phyloP scores from a whole-genome alignment of 2,797 vertebrate genomes.

The Caiman crocodilus region DNA sequence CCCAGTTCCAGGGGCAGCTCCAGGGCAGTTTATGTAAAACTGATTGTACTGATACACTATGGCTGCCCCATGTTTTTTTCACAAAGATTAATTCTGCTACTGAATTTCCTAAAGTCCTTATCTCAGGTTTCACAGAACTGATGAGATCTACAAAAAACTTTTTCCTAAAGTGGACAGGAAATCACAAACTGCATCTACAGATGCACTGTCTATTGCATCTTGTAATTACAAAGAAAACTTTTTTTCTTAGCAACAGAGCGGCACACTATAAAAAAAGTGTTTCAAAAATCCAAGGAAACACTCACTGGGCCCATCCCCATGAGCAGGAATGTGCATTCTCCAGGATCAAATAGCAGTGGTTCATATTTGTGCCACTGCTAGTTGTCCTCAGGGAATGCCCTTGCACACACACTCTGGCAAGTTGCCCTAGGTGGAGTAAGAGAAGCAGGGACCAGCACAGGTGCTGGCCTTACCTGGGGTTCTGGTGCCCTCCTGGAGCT shows the following conservation, averaged over 20 bases:
- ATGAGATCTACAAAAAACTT: background rate
- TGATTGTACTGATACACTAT: conserved; percentile 29
- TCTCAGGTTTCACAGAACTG: conserved; percentile 48
- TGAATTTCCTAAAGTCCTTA: conserved; percentile 63
- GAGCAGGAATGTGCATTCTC: no score
- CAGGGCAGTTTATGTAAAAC: background rate
- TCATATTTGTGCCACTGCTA: no score
- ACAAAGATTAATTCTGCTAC: conserved; percentile 70
- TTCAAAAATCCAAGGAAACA: background rate
- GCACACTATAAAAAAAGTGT: background rate
- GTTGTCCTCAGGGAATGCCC: no score
- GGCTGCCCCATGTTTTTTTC: conserved; percentile 6
- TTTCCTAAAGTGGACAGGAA: background rate
- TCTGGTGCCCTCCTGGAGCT: no score
- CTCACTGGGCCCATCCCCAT: background rate
- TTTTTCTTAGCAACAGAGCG: background rate
- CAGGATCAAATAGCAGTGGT: no score
- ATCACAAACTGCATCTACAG: background rate
- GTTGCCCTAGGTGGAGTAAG: no score
- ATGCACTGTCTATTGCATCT: background rate
- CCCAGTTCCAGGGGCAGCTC: no score
- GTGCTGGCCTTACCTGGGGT: no score
- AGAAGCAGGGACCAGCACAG: no score
- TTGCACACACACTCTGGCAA: no score
- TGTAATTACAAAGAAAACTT: background rate